These are phyloP conservation scores for Drosophila affinis DNA, from an alignment of 2,888 invertebrate genomes.

Conservation along the genomic window DNA sequence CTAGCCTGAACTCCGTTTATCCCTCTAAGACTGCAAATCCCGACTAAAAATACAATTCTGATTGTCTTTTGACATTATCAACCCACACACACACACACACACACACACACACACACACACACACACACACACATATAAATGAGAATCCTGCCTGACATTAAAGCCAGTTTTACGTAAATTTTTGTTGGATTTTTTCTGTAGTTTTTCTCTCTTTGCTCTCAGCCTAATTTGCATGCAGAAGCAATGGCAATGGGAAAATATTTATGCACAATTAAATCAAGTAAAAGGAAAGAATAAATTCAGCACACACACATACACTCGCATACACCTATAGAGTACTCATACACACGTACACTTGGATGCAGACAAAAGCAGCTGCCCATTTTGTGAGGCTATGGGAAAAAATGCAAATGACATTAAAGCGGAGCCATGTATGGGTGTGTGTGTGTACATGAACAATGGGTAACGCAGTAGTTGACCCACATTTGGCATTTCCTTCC, in stretches of 20 bases:
- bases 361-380: slow-evolving; percentile 52
- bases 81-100: slow-evolving; percentile 16
- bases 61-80: slow-evolving; percentile 44
- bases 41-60: slow-evolving; percentile 39
- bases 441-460: slow-evolving; percentile 47
- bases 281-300: slow-evolving; percentile 74
- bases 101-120: slow-evolving; percentile 13
- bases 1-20: background rate
- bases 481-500: slow-evolving; percentile 51
- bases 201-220: slow-evolving; percentile 9
- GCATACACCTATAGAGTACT: background rate
- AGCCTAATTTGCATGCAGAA: slow-evolving; percentile 73
- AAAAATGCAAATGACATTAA: slow-evolving; percentile 74
- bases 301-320: slow-evolving; percentile 19
- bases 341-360: background rate
- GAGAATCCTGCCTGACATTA: slow-evolving; percentile 9
- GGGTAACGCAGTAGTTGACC: slow-evolving; percentile 65
- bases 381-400: slow-evolving; percentile 48
- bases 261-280: slow-evolving; percentile 80
- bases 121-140: slow-evolving; percentile 13
- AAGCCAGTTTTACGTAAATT: slow-evolving; percentile 8
- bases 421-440: slow-evolving; percentile 39
- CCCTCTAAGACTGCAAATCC: slow-evolving; percentile 5
- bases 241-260: slow-evolving; percentile 68
- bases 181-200: too few species aligned